Evolutionary conservation across 2,888 invertebrate species (phyloP), one percentile per base, ranked within the genome.

Genomic region (Drosophila paramelanica): DNA sequence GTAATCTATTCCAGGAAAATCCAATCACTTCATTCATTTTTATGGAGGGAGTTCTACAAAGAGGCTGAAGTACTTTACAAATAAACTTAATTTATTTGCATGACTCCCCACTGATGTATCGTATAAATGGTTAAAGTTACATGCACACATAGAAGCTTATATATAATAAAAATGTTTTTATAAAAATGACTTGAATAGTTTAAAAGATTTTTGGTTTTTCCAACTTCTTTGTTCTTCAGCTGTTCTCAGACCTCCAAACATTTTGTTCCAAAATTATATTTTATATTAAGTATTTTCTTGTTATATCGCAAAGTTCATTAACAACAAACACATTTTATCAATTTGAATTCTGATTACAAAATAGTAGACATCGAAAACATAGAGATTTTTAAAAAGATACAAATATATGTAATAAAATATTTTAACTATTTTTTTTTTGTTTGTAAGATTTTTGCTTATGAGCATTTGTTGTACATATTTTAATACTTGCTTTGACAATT

Each of bases 361-460:
- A 84, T 84, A 84, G 72, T 88, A 73, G 81, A 89, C 89, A 84
- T 84, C 71, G 64, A 84, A 84, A 89, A 84, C 83, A 84, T 87
- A 84, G 65, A 84, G 83, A 84, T 87, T 78, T 84, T 87, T 75
- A 64, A 87, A 76, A 88, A 88, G 87, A 81, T 83, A 83, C 72
- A 86, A 77, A 85, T 85, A 64, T 88, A 73, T 64, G 57, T 68
- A 73, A 82, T 77, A 68, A 85, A 79, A 69, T 85, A 75, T 70
- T 76, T 76, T 74, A 82, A 83, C 69, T 58, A 87, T 62, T 55
- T 36, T 36, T 61, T 61, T 1, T 64, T 67, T 67, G 23, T 53
- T 33, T 23, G 36, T 51, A 8, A 14, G 23, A 23, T 58, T 58
- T 65, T 60, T 36, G 64, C 52, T 42, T 64, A 62, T 74, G 79